Evolutionary conservation across 2,113 vertebrate genomes (phyloP).

Genomic region (Nycticryphes semicollaris): DNA sequence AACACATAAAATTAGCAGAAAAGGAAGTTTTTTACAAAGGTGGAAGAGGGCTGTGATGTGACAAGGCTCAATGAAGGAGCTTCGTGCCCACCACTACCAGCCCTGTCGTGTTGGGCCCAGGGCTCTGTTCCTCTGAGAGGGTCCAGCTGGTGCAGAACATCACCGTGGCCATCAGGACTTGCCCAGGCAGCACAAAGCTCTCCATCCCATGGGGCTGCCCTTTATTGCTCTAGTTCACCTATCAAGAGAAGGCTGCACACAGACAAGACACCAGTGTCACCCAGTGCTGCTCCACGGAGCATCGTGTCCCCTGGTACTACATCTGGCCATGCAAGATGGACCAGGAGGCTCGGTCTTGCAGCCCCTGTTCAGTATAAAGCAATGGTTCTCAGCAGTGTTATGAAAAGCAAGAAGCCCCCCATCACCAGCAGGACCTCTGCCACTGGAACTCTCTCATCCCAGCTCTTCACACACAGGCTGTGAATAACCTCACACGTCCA

Average conservation of each 20-base stretch:
- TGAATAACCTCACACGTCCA: background rate
- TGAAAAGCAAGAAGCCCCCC: background rate
- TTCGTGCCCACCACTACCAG: background rate
- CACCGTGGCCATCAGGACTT: background rate
- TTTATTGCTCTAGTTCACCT: background rate
- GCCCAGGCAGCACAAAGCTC: background rate
- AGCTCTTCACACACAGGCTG: background rate
- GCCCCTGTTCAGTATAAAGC: accelerated
- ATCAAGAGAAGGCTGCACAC: background rate
- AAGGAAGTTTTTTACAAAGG: background rate
- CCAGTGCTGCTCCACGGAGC: background rate
- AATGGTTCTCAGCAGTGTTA: accelerated
- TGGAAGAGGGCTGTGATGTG: background rate
- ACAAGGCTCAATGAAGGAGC: background rate
- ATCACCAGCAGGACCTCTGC: background rate
- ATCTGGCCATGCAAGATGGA: accelerated
- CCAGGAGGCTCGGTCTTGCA: background rate
- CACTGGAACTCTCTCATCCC: background rate
- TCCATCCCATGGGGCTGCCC: no score
- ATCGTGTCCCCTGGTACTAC: accelerated
- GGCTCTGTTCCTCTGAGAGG: background rate
- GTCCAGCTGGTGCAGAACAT: background rate
- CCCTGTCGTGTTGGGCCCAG: accelerated
- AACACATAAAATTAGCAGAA: background rate
- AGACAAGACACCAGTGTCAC: accelerated